Evolutionary conservation across 2,888 invertebrate species (phyloP).

Genomic region (Tortrix viridana): DNA sequence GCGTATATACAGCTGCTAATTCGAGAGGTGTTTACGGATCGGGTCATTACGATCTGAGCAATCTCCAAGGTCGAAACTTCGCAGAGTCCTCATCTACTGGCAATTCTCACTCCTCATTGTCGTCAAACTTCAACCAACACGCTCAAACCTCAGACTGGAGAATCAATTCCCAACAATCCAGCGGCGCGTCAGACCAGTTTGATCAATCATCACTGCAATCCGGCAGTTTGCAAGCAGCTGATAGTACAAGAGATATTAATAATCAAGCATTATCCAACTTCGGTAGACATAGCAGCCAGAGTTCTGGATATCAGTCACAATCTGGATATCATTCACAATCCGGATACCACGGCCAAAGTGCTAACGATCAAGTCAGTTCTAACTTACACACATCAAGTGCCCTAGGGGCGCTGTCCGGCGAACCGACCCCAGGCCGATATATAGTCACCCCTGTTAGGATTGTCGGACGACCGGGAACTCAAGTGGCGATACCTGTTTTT

Average conservation of each 20-base stretch:
- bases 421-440: slow-evolving; percentile 47
- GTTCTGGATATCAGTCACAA: slow-evolving; percentile 22
- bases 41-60: slow-evolving; percentile 66
- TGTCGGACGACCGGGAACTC: slow-evolving; percentile 64
- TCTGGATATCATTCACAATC: slow-evolving; percentile 55
- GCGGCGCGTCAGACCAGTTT: slow-evolving; percentile 18
- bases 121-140: slow-evolving; percentile 41
- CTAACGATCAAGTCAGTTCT: slow-evolving; percentile 47
- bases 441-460: slow-evolving; percentile 62
- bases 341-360: slow-evolving; percentile 52
- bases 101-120: slow-evolving; percentile 48
- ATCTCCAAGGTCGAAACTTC: slow-evolving; percentile 72
- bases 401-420: slow-evolving; percentile 47
- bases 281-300: slow-evolving; percentile 9
- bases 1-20: slow-evolving; percentile 72
- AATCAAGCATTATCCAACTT: slow-evolving; percentile 5
- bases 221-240: slow-evolving; percentile 47
- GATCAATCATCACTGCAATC: slow-evolving; percentile 22
- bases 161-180: slow-evolving; percentile 36
- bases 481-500: slow-evolving; percentile 63
- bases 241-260: slow-evolving; percentile 26
- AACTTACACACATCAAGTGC: slow-evolving; percentile 48
- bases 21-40: slow-evolving; percentile 74
- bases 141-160: slow-evolving; percentile 44
- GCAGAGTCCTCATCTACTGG: slow-evolving; percentile 57